Base-by-base conservation (phyloP, 2,888 invertebrate species). In the Callosobruchus maculatus region DNA sequence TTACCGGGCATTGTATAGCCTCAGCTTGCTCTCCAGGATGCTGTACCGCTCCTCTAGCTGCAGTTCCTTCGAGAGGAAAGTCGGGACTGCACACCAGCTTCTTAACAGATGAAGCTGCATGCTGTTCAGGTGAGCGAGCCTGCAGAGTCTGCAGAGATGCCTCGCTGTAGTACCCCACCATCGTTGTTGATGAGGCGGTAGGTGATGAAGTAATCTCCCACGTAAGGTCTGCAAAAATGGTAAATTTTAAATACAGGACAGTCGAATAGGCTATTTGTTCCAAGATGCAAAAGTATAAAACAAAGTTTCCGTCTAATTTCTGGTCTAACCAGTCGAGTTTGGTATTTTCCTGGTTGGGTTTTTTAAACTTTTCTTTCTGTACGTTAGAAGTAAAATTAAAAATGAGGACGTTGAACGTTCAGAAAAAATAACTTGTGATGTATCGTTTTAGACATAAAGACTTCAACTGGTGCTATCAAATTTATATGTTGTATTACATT, bases 11-110 rank as follows among this genome's bases (percentile, higher is more conserved):
- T 49, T 49, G 49, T 49, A 49, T 49, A 49, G 49, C 49, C 18
- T 49, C 49, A 49, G 67, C 49, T 75, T 74, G 26, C 75, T 67
- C 70, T 72, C 26, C n/a, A 71, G 72, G 49, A 22, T 31, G 13
- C 21, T 21, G 68, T 20, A 20, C 68, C 0, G 13, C 73, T 3
- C 7, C 69, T 21, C 21, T 22, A 1, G n/a, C n/a, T n/a, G 21
- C 22, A 20, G 68, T 21, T 68, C 21, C 22, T 9, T 21, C 87
- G 1, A 90, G 88, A 7, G 89, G 89, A 74, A 91, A 83, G 80
- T 91, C 91, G 5, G 91, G 91, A 80, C 90, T 90, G 84, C 91
- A 91, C 22, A 91, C 91, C 21, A 91, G 87, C 75, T 89, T 89
- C 78, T 90, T 90, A 4, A 82, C 88, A 9, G 83, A 80, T 13